Conservation (phyloP, 2,113 vertebrate species). For the Scytalopus superciliaris region DNA sequence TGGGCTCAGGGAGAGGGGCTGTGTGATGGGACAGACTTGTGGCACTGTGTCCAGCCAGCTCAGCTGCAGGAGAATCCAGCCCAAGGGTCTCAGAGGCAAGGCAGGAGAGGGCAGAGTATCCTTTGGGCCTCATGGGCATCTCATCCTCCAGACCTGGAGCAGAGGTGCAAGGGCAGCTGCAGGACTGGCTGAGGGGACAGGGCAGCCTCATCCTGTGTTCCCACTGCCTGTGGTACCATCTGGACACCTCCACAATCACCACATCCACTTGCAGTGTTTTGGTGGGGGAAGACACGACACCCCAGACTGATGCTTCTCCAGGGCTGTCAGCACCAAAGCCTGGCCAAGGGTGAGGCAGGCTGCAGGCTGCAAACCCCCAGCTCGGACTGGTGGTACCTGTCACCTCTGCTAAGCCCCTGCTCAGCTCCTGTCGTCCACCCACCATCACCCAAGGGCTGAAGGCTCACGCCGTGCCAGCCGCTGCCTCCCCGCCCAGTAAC, state of each 20-base stretch:
- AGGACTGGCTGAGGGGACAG: neutral
- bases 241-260: neutral
- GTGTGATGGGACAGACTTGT: neutral
- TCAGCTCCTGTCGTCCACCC: neutral
- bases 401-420: neutral
- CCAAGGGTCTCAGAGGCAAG: neutral
- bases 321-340: neutral
- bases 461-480: neutral
- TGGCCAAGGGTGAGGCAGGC: neutral
- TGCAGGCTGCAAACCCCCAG: neutral
- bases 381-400: neutral
- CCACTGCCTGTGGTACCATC: accelerated
- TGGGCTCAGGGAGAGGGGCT: neutral
- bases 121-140: neutral
- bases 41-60: neutral
- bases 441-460: neutral
- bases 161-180: neutral
- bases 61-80: neutral
- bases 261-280: neutral
- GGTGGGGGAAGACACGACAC: neutral
- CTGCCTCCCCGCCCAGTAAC: neutral
- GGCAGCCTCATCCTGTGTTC: neutral
- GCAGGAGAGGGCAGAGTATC: neutral
- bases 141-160: neutral
- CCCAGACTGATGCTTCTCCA: accelerated